Conservation (phyloP, 2,888 invertebrate species). For the Sphinx pinastri region DNA sequence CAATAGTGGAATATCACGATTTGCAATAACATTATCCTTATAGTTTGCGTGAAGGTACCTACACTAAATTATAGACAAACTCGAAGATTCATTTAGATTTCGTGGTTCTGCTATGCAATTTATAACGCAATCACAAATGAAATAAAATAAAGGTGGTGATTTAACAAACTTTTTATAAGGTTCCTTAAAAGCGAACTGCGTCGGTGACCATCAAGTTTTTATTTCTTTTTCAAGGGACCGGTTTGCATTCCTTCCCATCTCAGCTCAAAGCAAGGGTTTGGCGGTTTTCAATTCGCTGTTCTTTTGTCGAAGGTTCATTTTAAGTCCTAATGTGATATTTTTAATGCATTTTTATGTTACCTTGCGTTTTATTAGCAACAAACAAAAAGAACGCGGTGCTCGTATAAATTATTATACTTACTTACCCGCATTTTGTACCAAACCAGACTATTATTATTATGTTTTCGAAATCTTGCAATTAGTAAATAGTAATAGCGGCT, state of each 20-base stretch:
- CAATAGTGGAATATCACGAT: background rate
- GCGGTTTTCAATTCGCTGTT: background rate
- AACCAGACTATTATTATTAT: too few species aligned
- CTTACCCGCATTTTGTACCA: too few species aligned
- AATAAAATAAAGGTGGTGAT: background rate
- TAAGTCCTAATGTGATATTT: too few species aligned
- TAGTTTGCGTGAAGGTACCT: background rate
- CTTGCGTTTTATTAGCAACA: too few species aligned
- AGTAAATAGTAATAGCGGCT: too few species aligned
- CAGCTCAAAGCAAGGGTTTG: background rate
- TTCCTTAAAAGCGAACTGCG: conserved; percentile 19
- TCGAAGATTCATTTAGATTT: background rate
- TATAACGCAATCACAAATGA: background rate
- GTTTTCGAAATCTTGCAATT: too few species aligned
- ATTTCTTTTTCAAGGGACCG: conserved; percentile 41
- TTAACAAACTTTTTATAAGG: conserved; percentile 8
- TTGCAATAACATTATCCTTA: background rate
- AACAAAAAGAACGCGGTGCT: too few species aligned
- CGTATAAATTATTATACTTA: too few species aligned
- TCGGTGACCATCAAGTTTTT: conserved; percentile 31
- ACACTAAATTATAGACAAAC: background rate
- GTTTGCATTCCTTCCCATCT: conserved; percentile 37
- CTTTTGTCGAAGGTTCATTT: too few species aligned
- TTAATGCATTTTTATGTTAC: too few species aligned
- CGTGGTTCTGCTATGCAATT: background rate